phyloP scores from a whole-genome alignment of 2,113 vertebrate genomes.

The Daubentonia madagascariensis region DNA sequence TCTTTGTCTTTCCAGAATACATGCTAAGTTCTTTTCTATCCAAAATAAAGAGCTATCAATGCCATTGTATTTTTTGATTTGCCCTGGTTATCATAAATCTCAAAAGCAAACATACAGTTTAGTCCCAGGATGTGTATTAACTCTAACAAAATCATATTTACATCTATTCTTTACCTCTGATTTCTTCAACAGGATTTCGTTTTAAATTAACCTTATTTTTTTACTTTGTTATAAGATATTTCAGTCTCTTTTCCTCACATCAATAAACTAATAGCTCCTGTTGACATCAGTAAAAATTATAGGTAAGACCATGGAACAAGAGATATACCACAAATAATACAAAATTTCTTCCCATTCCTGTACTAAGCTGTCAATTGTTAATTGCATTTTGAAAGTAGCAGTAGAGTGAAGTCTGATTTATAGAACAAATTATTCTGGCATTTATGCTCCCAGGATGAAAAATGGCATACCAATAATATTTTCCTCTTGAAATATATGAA shows the following conservation, averaged over 20 bases:
- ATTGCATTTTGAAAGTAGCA: conserved; percentile 40
- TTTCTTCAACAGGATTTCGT: neutral
- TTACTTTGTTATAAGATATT: neutral
- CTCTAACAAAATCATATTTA: neutral
- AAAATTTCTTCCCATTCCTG: neutral
- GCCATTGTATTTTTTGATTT: neutral
- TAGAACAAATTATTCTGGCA: conserved; percentile 14
- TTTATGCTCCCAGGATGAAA: neutral
- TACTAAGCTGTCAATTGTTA: conserved; percentile 36
- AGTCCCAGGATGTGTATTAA: neutral
- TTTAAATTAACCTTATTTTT: neutral
- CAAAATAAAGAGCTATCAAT: neutral
- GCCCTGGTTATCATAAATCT: neutral
- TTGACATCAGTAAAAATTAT: conserved; percentile 22
- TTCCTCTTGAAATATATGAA: neutral
- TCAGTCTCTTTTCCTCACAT: neutral
- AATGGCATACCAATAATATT: neutral
- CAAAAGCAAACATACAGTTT: neutral
- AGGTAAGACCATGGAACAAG: neutral
- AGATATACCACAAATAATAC: neutral
- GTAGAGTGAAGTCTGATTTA: neutral
- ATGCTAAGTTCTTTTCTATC: neutral
- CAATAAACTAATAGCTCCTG: neutral
- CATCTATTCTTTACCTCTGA: neutral
- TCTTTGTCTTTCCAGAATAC: neutral